Conservation (phyloP, 2,888 invertebrate species). For the Drosophila leonis region DNA sequence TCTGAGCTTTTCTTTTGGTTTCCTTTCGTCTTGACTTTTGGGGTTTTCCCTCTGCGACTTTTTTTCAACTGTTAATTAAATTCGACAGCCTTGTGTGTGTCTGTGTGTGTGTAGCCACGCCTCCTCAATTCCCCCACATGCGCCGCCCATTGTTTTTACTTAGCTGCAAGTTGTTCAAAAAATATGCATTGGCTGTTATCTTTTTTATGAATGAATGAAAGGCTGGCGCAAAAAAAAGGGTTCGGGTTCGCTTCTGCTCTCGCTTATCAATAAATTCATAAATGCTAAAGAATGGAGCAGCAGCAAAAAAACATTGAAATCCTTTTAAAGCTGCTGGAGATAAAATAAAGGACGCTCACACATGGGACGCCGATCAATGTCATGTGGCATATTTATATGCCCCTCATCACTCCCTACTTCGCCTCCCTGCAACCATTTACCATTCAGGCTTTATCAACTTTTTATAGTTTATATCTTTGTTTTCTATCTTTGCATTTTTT, state of each 20-base stretch:
- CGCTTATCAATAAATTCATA: slow-evolving; percentile 81
- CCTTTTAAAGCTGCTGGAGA: slow-evolving; percentile 70
- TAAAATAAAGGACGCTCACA: slow-evolving; percentile 46
- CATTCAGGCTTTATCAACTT: slow-evolving; percentile 66
- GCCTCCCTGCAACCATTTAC: not conserved
- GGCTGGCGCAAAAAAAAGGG: slow-evolving; percentile 24
- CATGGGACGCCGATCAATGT: slow-evolving; percentile 69
- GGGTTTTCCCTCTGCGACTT: slow-evolving; percentile 47
- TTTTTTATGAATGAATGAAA: slow-evolving; percentile 32
- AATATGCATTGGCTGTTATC: slow-evolving; percentile 59
- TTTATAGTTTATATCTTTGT: slow-evolving; percentile 77
- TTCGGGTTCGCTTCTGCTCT: slow-evolving; percentile 28
- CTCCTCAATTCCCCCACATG: not conserved
- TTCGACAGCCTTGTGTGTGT: slow-evolving; percentile 60
- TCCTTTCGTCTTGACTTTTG: slow-evolving; percentile 29
- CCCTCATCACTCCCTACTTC: not conserved
- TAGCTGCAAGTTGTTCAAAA: slow-evolving; percentile 24
- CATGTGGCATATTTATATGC: slow-evolving; percentile 58
- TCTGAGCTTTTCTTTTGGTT: slow-evolving; percentile 32
- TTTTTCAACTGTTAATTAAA: slow-evolving; percentile 74
- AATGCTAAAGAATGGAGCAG: slow-evolving; percentile 39
- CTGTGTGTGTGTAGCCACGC: slow-evolving; percentile 17
- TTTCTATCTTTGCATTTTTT: slow-evolving; percentile 55
- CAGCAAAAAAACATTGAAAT: slow-evolving; percentile 64
- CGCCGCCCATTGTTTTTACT: slow-evolving; percentile 7